phyloP scores from a whole-genome alignment of 1,140 invertebrate species.

The Cyclargus thomasi region DNA sequence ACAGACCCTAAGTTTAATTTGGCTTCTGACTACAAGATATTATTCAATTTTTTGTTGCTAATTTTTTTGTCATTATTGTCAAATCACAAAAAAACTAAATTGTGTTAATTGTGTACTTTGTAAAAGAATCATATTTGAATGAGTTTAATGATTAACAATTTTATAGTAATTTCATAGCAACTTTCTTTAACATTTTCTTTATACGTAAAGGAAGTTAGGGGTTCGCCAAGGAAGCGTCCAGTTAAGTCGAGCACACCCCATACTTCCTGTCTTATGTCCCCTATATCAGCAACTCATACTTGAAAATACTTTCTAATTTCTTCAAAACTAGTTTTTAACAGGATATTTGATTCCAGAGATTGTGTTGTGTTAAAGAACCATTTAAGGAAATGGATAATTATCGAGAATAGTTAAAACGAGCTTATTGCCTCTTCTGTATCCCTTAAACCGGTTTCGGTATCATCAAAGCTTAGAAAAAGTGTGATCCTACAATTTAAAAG shows the following conservation, averaged over 20 bases:
- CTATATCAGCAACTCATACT: conserved; percentile 30
- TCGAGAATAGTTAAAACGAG: not conserved
- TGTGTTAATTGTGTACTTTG: too few species aligned
- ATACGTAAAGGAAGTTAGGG: conserved; percentile 33
- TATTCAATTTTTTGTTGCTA: too few species aligned
- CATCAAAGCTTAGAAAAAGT: too few species aligned
- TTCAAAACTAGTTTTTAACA: conserved; percentile 31
- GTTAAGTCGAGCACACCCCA: conserved; percentile 57
- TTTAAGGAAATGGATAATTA: not conserved
- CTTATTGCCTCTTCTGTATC: too few species aligned
- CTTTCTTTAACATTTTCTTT: not conserved
- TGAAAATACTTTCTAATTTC: conserved; percentile 41
- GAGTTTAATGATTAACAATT: not conserved
- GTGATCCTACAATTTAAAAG: too few species aligned
- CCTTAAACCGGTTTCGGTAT: not conserved
- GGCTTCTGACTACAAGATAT: too few species aligned
- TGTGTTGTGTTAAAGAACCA: not conserved
- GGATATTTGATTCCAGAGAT: conserved; percentile 16
- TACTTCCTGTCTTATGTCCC: conserved; percentile 54
- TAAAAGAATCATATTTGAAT: too few species aligned
- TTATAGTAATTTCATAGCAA: not conserved
- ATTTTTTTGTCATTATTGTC: too few species aligned
- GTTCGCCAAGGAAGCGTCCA: conserved; percentile 51
- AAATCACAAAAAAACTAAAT: too few species aligned
- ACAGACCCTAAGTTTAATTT: too few species aligned